Conservation (phyloP, 2,888 invertebrate species). For the Heterodera filipjevi region DNA sequence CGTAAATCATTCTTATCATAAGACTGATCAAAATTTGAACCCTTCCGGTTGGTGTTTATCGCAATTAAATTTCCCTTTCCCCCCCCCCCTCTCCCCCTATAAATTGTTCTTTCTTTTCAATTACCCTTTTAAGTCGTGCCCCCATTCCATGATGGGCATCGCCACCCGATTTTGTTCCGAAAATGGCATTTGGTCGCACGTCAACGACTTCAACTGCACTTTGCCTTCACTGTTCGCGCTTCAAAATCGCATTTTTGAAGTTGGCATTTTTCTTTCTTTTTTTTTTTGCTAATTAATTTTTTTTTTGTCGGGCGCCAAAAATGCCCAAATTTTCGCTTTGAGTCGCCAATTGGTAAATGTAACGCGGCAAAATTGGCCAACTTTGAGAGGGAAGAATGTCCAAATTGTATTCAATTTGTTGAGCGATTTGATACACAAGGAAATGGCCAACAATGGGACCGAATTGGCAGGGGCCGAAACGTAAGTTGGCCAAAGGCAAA, state of each 20-base stretch:
- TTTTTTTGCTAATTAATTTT: neutral
- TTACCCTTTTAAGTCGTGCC: conserved; percentile 53
- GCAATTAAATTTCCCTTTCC: no score
- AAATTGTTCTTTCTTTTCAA: no score
- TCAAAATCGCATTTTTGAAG: conserved; percentile 14
- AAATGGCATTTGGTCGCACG: conserved; percentile 50
- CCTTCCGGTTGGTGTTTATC: no score
- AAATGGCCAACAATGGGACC: conserved; percentile 16
- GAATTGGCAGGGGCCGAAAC: neutral
- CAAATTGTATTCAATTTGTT: conserved; percentile 35
- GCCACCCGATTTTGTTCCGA: conserved; percentile 52
- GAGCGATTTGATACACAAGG: conserved; percentile 15
- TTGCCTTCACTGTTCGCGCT: conserved; percentile 41
- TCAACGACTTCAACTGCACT: conserved; percentile 58
- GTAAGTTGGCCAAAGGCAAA: neutral
- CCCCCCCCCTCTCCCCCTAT: no score
- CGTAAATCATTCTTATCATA: no score
- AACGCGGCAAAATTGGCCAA: conserved; percentile 20
- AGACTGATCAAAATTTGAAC: no score
- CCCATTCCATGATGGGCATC: conserved; percentile 49
- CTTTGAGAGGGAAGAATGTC: conserved; percentile 35
- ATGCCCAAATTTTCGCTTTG: conserved; percentile 25
- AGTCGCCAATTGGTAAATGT: conserved; percentile 29
- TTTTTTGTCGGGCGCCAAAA: conserved; percentile 7
- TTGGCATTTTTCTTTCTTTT: neutral